Evolutionary conservation across 2,888 invertebrate species (phyloP).

Genomic region (Allygus modestus): DNA sequence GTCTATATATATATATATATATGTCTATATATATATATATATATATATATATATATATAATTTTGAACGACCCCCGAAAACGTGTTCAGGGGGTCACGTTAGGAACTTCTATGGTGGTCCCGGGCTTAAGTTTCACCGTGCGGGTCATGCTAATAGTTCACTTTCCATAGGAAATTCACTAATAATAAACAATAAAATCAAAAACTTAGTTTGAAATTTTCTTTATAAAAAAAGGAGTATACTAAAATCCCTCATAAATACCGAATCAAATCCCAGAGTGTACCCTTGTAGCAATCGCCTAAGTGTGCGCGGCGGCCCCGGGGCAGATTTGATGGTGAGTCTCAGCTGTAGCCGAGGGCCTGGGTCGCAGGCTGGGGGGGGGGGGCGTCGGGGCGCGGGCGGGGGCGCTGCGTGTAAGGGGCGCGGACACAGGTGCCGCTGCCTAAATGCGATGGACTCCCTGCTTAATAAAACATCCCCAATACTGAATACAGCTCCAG

Average conservation of each 20-base stretch:
- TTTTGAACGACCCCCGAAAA: too few species aligned
- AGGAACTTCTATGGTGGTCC: too few species aligned
- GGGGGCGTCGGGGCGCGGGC: not conserved
- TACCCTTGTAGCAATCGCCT: not conserved
- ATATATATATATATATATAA: too few species aligned
- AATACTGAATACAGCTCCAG: constrained; percentile 39
- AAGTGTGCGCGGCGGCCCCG: not conserved
- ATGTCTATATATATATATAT: too few species aligned
- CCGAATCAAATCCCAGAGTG: not conserved
- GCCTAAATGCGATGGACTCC: constrained; percentile 51
- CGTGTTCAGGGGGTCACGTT: too few species aligned
- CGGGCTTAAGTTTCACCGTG: too few species aligned
- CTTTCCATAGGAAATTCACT: too few species aligned
- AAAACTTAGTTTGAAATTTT: too few species aligned
- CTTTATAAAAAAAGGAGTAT: too few species aligned
- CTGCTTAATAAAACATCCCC: constrained; percentile 59
- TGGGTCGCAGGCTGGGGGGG: not conserved
- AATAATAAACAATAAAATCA: too few species aligned
- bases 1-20: too few species aligned
- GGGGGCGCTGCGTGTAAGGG: not conserved
- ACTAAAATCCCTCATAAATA: not conserved
- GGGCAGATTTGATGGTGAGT: constrained; percentile 3
- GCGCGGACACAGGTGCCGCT: constrained; percentile 27
- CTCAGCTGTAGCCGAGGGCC: not conserved
- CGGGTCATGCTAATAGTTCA: too few species aligned